phyloP scores from a whole-genome alignment of 2,113 vertebrate genomes.

The Phasianus colchicus region DNA sequence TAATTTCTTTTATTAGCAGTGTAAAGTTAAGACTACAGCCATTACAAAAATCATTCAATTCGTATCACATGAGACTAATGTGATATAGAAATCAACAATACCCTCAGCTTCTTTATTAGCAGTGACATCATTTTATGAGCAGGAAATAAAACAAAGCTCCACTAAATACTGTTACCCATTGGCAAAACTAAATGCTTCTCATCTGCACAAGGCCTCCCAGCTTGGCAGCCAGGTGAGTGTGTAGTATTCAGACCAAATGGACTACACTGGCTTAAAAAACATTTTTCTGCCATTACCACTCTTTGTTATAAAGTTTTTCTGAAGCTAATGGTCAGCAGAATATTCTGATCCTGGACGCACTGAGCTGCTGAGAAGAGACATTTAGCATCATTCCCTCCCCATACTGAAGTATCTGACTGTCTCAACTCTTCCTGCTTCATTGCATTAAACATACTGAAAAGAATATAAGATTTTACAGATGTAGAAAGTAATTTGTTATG shows the following conservation, averaged over 20 bases:
- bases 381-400: neutral
- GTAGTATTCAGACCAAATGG: neutral
- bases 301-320: neutral
- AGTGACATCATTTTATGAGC: neutral
- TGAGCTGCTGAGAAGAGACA: neutral
- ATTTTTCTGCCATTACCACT: neutral
- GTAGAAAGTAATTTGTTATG: neutral
- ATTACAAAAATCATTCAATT: neutral
- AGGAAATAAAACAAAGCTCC: neutral
- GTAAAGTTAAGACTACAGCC: neutral
- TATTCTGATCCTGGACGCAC: neutral
- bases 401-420: neutral
- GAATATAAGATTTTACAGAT: neutral
- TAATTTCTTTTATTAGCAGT: neutral
- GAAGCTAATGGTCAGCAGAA: neutral
- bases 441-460: neutral
- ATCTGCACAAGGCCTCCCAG: neutral
- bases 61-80: neutral
- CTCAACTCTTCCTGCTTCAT: neutral
- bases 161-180: neutral
- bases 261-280: neutral
- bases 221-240: neutral
- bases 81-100: neutral
- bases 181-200: neutral
- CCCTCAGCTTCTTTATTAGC: neutral